Evolutionary conservation across 1,140 invertebrate genomes (phyloP).

Genomic region (Goniozus legneri): DNA sequence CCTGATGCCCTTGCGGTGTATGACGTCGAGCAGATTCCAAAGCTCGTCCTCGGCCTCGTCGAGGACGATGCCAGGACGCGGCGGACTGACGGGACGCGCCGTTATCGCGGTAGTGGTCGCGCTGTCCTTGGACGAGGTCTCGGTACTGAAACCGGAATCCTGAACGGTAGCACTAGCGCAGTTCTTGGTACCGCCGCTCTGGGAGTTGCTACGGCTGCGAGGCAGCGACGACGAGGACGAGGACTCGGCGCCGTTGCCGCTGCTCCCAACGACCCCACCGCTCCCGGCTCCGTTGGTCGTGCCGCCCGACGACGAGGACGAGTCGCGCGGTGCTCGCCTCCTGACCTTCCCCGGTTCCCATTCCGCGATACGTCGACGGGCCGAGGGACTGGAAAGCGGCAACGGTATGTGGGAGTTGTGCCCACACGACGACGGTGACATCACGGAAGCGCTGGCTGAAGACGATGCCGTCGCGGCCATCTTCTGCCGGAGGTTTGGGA

Average conservation of each 20-base stretch:
- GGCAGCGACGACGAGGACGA: conserved; percentile 56
- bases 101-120: conserved; percentile 56
- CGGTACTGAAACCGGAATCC: conserved; percentile 81
- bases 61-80: conserved; percentile 27
- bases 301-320: background rate
- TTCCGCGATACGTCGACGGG: conserved; percentile 52
- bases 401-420: conserved; percentile 41
- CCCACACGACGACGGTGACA: conserved; percentile 28
- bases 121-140: conserved; percentile 75
- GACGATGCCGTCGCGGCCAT: conserved; percentile 58
- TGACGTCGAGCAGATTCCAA: conserved; percentile 80
- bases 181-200: conserved; percentile 58
- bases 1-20: conserved; percentile 73
- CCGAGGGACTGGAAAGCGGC: conserved; percentile 43
- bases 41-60: conserved; percentile 74
- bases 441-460: conserved; percentile 44
- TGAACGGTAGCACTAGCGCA: conserved; percentile 65
- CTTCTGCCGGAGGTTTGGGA: conserved; percentile 81
- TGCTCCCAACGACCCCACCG: too few relatives aligned
- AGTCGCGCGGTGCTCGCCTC: conserved; percentile 55
- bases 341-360: conserved; percentile 78
- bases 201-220: conserved; percentile 64
- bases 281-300: too few relatives aligned
- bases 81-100: conserved; percentile 49
- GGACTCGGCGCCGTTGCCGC: conserved; percentile 41